phyloP scores from a whole-genome alignment of 2,888 invertebrate genomes.

The Cyclophora albipunctata region DNA sequence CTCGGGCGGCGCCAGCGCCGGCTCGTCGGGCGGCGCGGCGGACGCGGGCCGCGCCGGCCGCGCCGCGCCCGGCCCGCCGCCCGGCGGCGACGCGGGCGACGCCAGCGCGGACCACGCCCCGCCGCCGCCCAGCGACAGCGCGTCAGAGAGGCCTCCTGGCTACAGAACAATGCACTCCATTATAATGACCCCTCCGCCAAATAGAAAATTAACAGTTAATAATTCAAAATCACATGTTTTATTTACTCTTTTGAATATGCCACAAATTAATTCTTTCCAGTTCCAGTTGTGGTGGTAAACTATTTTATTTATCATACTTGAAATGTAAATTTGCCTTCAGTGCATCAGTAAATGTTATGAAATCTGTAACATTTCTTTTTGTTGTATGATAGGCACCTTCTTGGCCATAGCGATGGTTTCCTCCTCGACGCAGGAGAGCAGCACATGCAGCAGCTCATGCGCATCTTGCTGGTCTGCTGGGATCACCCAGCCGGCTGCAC shows the following conservation, averaged over 20 bases:
- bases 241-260: no score
- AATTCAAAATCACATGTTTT: no score
- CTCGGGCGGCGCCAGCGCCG: slow-evolving; percentile 40
- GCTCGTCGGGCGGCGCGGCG: slow-evolving; percentile 55
- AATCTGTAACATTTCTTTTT: no score
- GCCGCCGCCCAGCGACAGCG: slow-evolving; percentile 74
- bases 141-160: slow-evolving; percentile 86
- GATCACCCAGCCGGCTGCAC: slow-evolving; percentile 89
- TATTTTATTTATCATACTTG: no score
- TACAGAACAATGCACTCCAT: slow-evolving; percentile 22
- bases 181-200: no score
- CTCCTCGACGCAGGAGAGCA: slow-evolving; percentile 92
- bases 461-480: slow-evolving; percentile 95
- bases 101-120: slow-evolving; percentile 65
- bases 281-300: no score
- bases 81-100: slow-evolving; percentile 72
- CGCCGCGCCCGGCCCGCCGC: slow-evolving; percentile 68
- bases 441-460: slow-evolving; percentile 92
- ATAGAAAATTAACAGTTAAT: no score
- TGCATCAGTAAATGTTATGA: no score
- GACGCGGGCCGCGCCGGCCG: slow-evolving; percentile 37
- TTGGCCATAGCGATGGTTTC: slow-evolving; percentile 80
- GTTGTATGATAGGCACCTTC: slow-evolving; percentile 54
- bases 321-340: no score
- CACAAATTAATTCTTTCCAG: no score